A percentile compares a stretch with the other conserved stretches of the same genome.
phyloP scores from a whole-genome alignment of 2,888 invertebrate species.

The Epirrhoe alternata region DNA sequence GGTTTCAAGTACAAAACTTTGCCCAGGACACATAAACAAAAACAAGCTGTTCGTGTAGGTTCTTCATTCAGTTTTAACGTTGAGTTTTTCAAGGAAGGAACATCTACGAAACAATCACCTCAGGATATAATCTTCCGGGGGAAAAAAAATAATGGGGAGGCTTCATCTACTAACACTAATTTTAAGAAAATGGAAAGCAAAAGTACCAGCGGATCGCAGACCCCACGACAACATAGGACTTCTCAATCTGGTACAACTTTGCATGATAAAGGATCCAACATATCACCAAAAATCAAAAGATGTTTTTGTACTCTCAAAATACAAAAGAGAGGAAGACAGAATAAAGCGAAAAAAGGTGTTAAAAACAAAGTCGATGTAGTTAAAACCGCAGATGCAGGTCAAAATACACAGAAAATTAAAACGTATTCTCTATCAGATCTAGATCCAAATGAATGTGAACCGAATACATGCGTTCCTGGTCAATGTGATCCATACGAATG shows the following conservation, averaged over 20 bases:
- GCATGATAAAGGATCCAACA: constrained; percentile 20
- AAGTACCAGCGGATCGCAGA: constrained; percentile 14
- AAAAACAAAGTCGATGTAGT: constrained; percentile 4
- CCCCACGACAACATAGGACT: constrained; percentile 3
- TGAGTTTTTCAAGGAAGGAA: constrained; percentile 48
- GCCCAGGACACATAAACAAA: constrained; percentile 28
- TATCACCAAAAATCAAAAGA: constrained; percentile 13
- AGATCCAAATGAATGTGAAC: constrained; percentile 30
- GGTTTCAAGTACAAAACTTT: constrained; percentile 19
- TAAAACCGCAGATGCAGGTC: constrained; percentile 21
- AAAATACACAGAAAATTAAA: constrained; percentile 24
- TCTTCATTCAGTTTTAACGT: constrained; percentile 53
- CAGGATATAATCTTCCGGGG: neutral
- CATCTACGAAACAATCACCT: neutral
- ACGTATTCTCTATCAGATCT: constrained; percentile 14
- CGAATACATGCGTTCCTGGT: constrained; percentile 21
- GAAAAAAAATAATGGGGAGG: constrained; percentile 11
- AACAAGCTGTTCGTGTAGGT: constrained; percentile 44
- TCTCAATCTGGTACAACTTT: constrained; percentile 27
- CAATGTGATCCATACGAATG: constrained; percentile 33
- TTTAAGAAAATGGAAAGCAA: constrained; percentile 13
- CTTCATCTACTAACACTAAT: constrained; percentile 18
- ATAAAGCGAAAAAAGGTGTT: neutral
- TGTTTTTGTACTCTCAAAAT: constrained; percentile 28
- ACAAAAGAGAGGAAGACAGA: constrained; percentile 34